A percentile compares a stretch with the other conserved stretches of the same genome.
phyloP scores from a whole-genome alignment of 2,888 invertebrate genomes.

The Notodonta dromedarius region DNA sequence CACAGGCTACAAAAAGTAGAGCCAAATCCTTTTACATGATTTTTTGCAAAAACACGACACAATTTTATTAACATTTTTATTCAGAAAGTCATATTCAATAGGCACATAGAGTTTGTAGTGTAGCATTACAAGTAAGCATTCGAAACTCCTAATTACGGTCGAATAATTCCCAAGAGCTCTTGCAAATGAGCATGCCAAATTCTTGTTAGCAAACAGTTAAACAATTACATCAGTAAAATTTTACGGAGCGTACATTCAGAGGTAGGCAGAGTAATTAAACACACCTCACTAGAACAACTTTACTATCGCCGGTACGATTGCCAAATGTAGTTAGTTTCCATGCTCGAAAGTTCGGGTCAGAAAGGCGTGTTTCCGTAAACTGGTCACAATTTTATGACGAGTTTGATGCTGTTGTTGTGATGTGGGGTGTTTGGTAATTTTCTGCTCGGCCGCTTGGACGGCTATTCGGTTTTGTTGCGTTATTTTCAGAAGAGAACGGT shows the following conservation, averaged over 20 bases:
- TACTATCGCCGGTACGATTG: background rate
- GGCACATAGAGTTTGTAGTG: background rate
- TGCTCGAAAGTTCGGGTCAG: background rate
- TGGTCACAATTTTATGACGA: conserved; percentile 3
- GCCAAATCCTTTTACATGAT: too few relatives aligned
- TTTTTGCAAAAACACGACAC: too few relatives aligned
- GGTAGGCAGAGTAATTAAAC: background rate
- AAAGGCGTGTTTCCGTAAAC: background rate
- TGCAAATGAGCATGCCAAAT: background rate
- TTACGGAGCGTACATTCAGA: background rate
- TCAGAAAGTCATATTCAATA: too few relatives aligned
- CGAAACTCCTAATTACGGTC: background rate
- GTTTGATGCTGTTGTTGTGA: background rate
- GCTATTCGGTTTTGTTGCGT: background rate
- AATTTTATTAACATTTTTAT: background rate
- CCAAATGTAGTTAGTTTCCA: conserved; percentile 1
- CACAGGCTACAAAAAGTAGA: too few relatives aligned
- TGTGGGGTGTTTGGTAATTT: conserved; percentile 2
- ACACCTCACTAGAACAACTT: background rate
- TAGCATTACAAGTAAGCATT: background rate
- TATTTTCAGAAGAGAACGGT: background rate
- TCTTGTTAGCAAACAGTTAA: background rate
- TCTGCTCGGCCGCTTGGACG: background rate
- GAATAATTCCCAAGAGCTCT: background rate
- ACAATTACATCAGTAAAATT: background rate